Conservation (phyloP, 2,888 invertebrate genomes). For the Sericinus montela region DNA sequence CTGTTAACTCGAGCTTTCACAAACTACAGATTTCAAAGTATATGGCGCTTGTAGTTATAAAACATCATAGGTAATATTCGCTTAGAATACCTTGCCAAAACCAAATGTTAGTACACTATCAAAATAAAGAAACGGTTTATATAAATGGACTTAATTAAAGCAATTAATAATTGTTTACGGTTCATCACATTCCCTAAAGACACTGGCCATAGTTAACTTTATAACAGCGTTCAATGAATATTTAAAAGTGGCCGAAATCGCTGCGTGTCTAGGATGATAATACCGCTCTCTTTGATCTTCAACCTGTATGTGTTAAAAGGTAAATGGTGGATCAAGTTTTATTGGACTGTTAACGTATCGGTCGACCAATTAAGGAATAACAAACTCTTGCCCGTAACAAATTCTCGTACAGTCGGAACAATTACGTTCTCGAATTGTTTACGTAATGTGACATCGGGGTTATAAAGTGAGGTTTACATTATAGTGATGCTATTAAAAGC, state of each 20-base stretch:
- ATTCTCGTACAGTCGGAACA: constrained; percentile 77
- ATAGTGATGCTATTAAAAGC: background rate
- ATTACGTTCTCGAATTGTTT: constrained; percentile 62
- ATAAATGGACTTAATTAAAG: constrained; percentile 41
- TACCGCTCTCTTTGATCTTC: constrained; percentile 27
- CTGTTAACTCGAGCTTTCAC: too few relatives aligned
- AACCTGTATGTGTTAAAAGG: background rate
- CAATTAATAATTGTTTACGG: constrained; percentile 57
- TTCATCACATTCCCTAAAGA: constrained; percentile 56
- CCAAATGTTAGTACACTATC: background rate
- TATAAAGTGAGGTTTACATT: constrained; percentile 39
- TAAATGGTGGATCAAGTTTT: constrained; percentile 25
- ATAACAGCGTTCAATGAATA: constrained; percentile 63
- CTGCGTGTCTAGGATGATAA: constrained; percentile 34
- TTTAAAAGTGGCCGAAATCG: constrained; percentile 61
- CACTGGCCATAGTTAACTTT: constrained; percentile 61
- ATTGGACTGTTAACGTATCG: constrained; percentile 43
- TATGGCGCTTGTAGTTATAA: too few relatives aligned
- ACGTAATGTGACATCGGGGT: constrained; percentile 60
- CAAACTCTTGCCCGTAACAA: constrained; percentile 69
- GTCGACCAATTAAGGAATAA: constrained; percentile 71
- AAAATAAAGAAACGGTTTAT: constrained; percentile 23
- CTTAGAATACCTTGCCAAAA: too few relatives aligned
- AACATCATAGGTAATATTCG: too few relatives aligned
- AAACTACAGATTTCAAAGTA: too few relatives aligned